phyloP scores from a whole-genome alignment of 2,888 invertebrate genomes.

The Masnerella sp. region DNA sequence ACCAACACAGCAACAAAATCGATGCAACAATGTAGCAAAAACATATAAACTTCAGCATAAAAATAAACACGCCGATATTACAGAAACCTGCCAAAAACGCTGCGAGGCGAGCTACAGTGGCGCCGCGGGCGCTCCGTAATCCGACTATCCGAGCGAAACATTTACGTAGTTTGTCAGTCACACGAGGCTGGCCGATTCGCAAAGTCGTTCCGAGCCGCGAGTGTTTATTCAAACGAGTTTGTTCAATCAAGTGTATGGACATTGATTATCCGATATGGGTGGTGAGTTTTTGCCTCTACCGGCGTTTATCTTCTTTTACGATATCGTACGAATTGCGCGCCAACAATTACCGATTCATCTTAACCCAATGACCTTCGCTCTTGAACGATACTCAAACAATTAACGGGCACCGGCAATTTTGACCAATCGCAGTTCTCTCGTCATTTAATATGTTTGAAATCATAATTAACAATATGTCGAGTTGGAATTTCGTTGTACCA shows the following conservation, averaged over 20 bases:
- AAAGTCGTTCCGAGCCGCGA: slow-evolving; percentile 60
- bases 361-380: slow-evolving; percentile 73
- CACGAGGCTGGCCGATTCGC: slow-evolving; percentile 62
- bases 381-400: slow-evolving; percentile 44
- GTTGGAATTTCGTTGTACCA: no score
- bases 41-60: no score
- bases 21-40: no score
- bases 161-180: slow-evolving; percentile 57
- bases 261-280: slow-evolving; percentile 67
- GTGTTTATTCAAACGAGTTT: slow-evolving; percentile 62
- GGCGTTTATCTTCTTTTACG: slow-evolving; percentile 1
- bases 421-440: slow-evolving; percentile 21
- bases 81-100: background rate
- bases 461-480: slow-evolving; percentile 17
- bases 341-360: slow-evolving; percentile 60
- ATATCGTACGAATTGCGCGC: slow-evolving; percentile 4
- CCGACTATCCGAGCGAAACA: slow-evolving; percentile 23
- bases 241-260: slow-evolving; percentile 44
- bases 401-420: slow-evolving; percentile 34
- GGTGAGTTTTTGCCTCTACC: slow-evolving; percentile 69
- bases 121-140: slow-evolving; percentile 25
- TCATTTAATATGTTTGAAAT: slow-evolving; percentile 27
- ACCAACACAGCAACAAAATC: no score
- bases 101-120: slow-evolving; percentile 17
- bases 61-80: slow-evolving; percentile 5